These are phyloP conservation scores for Cerceris rybyensis DNA, from an alignment of 2,888 invertebrate species.

Conservation along the genomic window DNA sequence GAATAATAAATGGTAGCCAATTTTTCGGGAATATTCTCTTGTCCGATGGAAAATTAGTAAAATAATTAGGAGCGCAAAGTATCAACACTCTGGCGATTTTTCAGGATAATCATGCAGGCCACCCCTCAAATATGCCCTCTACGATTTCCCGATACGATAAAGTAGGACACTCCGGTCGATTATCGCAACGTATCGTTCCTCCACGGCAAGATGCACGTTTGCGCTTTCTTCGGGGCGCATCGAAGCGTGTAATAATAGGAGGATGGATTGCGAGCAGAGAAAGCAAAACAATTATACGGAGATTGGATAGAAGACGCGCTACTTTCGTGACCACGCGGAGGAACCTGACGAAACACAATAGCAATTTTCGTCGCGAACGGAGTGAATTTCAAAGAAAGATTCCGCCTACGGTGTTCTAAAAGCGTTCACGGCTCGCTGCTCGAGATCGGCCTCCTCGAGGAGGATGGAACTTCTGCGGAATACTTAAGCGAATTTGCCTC, in stretches of 20 bases:
- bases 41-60: no score
- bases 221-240: conserved; percentile 27
- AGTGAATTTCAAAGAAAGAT: conserved; percentile 35
- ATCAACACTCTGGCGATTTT: no score
- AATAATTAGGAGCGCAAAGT: no score
- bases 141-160: not conserved
- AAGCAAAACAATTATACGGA: conserved; percentile 36
- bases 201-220: conserved; percentile 2
- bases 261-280: conserved; percentile 17
- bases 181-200: not conserved
- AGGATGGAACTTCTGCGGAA: conserved; percentile 17
- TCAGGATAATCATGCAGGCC: no score
- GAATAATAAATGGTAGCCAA: no score
- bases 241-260: conserved; percentile 21
- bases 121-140: not conserved
- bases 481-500: conserved; percentile 30
- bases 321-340: conserved; percentile 1
- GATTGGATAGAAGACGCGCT: not conserved
- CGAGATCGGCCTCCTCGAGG: conserved; percentile 14
- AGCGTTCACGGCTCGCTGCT: conserved; percentile 42
- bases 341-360: conserved; percentile 13
- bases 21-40: no score
- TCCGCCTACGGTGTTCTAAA: conserved; percentile 20
- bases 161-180: not conserved
- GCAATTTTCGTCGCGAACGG: conserved; percentile 7